phyloP scores from a whole-genome alignment of 2,888 invertebrate genomes.

The Diachrysia chrysitis region DNA sequence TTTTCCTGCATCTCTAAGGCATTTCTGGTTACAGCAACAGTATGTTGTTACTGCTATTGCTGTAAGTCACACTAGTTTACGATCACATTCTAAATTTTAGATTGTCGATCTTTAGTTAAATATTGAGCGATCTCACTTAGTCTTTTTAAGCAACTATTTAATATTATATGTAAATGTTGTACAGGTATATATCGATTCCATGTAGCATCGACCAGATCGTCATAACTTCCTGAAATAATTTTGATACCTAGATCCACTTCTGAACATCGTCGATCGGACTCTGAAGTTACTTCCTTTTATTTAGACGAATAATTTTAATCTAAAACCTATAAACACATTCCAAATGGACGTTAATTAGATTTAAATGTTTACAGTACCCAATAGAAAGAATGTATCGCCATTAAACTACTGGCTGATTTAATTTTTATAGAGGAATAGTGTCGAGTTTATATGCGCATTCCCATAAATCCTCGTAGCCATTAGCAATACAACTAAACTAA shows the following conservation, averaged over 20 bases:
- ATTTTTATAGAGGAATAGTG: slow-evolving; percentile 2
- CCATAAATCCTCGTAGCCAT: slow-evolving; percentile 6
- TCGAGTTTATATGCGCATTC: slow-evolving; percentile 4
- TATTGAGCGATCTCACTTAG: background rate
- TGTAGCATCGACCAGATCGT: too few relatives aligned
- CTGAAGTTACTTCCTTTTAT: too few relatives aligned
- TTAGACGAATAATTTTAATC: too few relatives aligned
- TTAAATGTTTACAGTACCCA: background rate
- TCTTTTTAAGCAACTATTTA: background rate
- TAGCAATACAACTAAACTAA: slow-evolving; percentile 8
- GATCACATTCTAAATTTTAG: slow-evolving; percentile 26
- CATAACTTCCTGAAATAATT: too few relatives aligned
- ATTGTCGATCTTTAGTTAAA: slow-evolving; percentile 15
- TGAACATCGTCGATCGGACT: too few relatives aligned
- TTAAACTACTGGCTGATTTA: background rate
- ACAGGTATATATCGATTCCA: too few relatives aligned
- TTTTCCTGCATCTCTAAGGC: slow-evolving; percentile 20
- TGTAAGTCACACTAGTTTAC: slow-evolving; percentile 41
- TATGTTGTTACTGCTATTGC: slow-evolving; percentile 23
- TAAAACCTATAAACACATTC: too few relatives aligned
- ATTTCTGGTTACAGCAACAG: slow-evolving; percentile 22
- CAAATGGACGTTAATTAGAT: too few relatives aligned
- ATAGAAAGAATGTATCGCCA: background rate
- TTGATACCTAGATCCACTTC: too few relatives aligned
- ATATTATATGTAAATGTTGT: too few relatives aligned